Evolutionary conservation across 2,888 invertebrate genomes (phyloP).

Genomic region (Lagria hirta): DNA sequence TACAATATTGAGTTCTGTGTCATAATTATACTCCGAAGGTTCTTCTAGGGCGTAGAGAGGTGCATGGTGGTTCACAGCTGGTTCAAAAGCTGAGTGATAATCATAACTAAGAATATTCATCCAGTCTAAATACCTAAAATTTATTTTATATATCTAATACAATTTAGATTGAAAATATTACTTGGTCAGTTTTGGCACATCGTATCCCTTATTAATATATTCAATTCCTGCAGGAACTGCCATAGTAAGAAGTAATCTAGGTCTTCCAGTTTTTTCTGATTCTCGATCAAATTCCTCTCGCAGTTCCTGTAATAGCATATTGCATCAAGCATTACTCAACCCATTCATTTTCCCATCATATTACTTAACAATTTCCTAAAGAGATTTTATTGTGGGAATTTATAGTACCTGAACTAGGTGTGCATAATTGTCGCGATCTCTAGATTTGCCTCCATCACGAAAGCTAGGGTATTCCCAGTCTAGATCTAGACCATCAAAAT

Average conservation of each 20-base stretch:
- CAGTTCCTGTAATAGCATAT: constrained; percentile 65
- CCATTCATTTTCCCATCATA: too few species aligned
- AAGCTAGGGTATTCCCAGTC: constrained; percentile 91
- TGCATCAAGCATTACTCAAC: constrained; percentile 6
- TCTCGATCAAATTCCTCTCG: constrained; percentile 88
- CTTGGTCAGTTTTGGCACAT: constrained; percentile 82
- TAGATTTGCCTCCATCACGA: constrained; percentile 76
- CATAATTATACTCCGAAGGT: constrained; percentile 83
- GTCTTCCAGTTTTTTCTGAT: constrained; percentile 77
- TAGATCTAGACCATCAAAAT: constrained; percentile 89
- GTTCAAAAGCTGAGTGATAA: constrained; percentile 90
- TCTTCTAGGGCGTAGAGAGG: constrained; percentile 81
- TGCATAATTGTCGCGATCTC: constrained; percentile 86
- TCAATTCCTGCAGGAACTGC: constrained; percentile 93
- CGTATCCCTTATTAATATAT: constrained; percentile 91
- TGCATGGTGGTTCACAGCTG: constrained; percentile 88
- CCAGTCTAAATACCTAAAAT: constrained; percentile 79
- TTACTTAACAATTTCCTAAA: constrained; percentile 2
- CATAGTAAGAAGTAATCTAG: constrained; percentile 82
- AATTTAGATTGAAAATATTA: constrained; percentile 49
- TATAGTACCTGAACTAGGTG: constrained; percentile 70
- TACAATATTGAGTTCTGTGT: constrained; percentile 85
- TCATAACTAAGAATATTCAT: constrained; percentile 90
- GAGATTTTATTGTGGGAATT: constrained; percentile 1
- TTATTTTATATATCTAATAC: constrained; percentile 4